Base-by-base conservation (phyloP, 1,140 invertebrate species). In the Plutomurus gul region DNA sequence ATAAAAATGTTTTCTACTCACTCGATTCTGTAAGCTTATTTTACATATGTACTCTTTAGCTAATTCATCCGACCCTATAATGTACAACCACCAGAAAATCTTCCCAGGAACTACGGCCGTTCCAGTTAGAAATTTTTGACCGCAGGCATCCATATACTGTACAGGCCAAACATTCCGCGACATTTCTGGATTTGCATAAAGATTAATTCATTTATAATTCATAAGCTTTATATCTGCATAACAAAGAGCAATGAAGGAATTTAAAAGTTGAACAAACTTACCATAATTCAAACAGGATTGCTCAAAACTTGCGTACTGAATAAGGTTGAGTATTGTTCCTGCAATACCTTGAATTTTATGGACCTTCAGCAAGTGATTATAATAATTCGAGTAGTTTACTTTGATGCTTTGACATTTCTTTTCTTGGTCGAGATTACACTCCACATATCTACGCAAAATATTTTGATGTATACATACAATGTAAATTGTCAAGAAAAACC, bases 131-230 rank as follows among this genome's bases (percentile, higher is more conserved):
- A 74, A 74, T n/a, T 33, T 49, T 30, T 74, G 72, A 20, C 33
- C 33, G 72, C 72, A 74, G 1, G 72, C 72, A 8, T 74, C 72
- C 72, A 74, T 47, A 4, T 74, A 74, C 20, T 74, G 72, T 5
- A 74, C 39, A 13, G 72, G 72, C 72, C 72, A 74, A 74, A 74
- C 40, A 43, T 39, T 47, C 72, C 40, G 33, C 11, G 39, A 43
- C 43, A 74, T 46, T 18, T 47, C 72, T 74, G 13, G 7, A 43
- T 6, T n/a, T 47, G 16, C 43, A 47, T 47, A n/a, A 4, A 47
- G 4, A 47, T 47, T 6, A 13, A 47, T 10, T 47, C 7, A 18
- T 1, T 49, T 18, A 18, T 13, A 3, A 49, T 49, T 3, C 13
- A n/a, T n/a, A n/a, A n/a, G n/a, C n/a, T n/a, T n/a, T n/a, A n/a